Evolutionary conservation across 2,797 vertebrate genomes (phyloP), one percentile per base, ranked within the genome.

Genomic region (Syndactyla subalaris): DNA sequence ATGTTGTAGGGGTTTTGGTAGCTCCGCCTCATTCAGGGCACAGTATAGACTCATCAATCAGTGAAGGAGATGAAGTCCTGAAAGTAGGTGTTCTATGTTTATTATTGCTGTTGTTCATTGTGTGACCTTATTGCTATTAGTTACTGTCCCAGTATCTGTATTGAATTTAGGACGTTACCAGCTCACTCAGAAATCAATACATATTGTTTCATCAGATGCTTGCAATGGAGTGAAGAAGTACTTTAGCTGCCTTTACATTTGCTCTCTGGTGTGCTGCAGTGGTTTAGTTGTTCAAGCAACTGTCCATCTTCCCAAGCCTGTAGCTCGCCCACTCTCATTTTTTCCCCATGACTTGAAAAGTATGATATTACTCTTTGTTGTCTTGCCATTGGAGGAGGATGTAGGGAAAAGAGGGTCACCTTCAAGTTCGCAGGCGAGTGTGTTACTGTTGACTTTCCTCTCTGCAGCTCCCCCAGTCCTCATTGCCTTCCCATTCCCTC

Each of bases 271-370:
- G 38, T 18, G 6, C 18, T 11, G 38, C 34, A 54, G 61, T 2
- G 8, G 14, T 70, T 66, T 12, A 54, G 34, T 21, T n/a, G 8
- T 26, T 62, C 3, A 26, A 32, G 43, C 18, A 15, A 5, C 27
- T 78, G n/a, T 41, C 48, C 41, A 9, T 18, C 20, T 80, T 57
- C 72, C 45, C 49, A 39, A 77, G 15, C 30, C 52, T 46, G 38
- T 63, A 27, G 3, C 11, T 15, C 15, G 10, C 10, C 5, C 12
- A 3, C 18, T 29, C 3, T n/a, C 10, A 8, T 2, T 0, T 49
- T 63, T 46, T 30, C 24, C 30, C 14, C 5, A 1, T 63, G 8
- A 5, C 27, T 51, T 27, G 36, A 58, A 34, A 32, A 66, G 46
- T 29, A 14, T 0, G 4, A 3, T 17, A 12, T 48, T 48, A 12